phyloP scores from a whole-genome alignment of 1,140 invertebrate species.

The Platorchestia sp. region DNA sequence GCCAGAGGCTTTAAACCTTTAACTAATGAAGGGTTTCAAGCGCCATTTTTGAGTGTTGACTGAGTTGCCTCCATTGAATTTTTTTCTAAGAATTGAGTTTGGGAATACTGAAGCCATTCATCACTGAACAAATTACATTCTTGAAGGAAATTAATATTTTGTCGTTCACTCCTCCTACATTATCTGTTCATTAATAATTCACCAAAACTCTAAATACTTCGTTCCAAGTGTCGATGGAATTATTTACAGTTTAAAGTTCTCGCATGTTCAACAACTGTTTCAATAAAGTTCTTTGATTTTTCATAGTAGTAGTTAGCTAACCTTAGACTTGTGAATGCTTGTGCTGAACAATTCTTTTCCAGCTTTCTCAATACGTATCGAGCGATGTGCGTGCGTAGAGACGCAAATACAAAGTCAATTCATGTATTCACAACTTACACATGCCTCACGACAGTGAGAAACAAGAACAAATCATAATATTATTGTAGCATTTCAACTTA shows the following conservation, averaged over 20 bases:
- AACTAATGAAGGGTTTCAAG: neutral
- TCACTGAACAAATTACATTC: neutral
- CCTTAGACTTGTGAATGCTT: no score
- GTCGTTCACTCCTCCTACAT: neutral
- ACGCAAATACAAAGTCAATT: no score
- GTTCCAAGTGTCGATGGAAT: neutral
- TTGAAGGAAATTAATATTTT: neutral
- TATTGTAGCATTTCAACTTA: no score
- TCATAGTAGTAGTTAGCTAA: no score
- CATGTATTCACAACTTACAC: no score
- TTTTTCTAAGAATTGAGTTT: neutral
- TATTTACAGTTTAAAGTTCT: neutral
- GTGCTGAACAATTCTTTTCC: no score
- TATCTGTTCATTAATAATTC: neutral
- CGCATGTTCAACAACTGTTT: neutral
- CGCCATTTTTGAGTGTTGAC: neutral
- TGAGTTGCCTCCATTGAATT: neutral
- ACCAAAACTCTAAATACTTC: neutral
- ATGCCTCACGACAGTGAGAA: no score
- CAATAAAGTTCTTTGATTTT: no score
- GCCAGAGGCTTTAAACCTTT: neutral
- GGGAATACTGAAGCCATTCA: neutral
- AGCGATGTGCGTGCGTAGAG: no score
- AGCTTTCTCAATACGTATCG: no score
- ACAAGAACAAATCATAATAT: no score